These are phyloP conservation scores for Campoplex nolae DNA, from an alignment of 2,888 invertebrate species.

Conservation along the genomic window DNA sequence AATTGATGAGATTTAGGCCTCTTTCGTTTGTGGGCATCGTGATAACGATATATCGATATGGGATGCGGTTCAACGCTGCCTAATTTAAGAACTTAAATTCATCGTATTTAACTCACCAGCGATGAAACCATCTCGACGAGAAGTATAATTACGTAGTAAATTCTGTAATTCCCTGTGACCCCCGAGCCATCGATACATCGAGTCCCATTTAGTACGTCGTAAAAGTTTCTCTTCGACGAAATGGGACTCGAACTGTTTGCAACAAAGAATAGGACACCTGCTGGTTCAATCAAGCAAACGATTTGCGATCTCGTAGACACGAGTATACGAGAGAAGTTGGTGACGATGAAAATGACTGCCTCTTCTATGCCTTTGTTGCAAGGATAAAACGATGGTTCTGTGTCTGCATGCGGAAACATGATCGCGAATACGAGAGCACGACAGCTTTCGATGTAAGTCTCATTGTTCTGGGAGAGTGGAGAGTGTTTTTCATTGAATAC, in stretches of 20 bases:
- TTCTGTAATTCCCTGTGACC: background rate
- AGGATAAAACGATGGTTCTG: slow-evolving; percentile 16
- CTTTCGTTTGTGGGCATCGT: background rate
- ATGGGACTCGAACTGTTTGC: background rate
- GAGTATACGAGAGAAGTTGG: background rate
- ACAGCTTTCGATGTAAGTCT: slow-evolving; percentile 25
- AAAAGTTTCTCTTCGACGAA: slow-evolving; percentile 25
- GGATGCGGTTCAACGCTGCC: slow-evolving; percentile 30
- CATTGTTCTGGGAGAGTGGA: slow-evolving; percentile 48
- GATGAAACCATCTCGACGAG: background rate
- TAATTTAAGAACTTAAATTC: slow-evolving; percentile 46
- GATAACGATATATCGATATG: background rate
- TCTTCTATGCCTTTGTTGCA: slow-evolving; percentile 25
- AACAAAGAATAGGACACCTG: background rate
- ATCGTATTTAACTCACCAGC: slow-evolving; percentile 15
- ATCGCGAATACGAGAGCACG: background rate
- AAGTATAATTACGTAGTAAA: background rate
- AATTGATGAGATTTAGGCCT: slow-evolving; percentile 5
- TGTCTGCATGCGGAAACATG: background rate
- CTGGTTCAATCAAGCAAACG: background rate
- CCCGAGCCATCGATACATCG: background rate
- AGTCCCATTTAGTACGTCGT: slow-evolving; percentile 6
- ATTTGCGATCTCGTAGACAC: background rate
- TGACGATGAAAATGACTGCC: slow-evolving; percentile 49
- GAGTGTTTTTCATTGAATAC: slow-evolving; percentile 50